These are phyloP conservation scores for Nycteola revayana DNA, from an alignment of 2,888 invertebrate genomes.

Conservation along the genomic window DNA sequence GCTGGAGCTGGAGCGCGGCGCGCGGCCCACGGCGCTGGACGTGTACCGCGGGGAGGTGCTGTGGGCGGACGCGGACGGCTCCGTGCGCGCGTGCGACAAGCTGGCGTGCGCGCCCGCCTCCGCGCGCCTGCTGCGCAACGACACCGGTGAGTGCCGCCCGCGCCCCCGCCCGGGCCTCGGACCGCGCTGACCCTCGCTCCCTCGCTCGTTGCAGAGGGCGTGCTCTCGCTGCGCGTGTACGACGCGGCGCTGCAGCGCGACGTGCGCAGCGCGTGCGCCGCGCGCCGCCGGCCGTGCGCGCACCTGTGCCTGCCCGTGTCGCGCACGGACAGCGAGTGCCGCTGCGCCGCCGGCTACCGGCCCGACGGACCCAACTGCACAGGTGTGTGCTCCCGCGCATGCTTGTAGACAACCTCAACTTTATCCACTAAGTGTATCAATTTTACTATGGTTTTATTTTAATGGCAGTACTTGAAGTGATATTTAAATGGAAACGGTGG, in stretches of 20 bases:
- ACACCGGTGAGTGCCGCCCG: constrained; percentile 82
- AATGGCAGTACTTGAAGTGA: too few species aligned
- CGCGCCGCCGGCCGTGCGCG: constrained; percentile 83
- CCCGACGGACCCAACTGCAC: constrained; percentile 37
- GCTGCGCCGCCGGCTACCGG: constrained; percentile 87
- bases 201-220: constrained; percentile 83
- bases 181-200: too few species aligned
- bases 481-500: too few species aligned
- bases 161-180: constrained; percentile 86
- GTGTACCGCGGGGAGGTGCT: constrained; percentile 84
- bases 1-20: constrained; percentile 52
- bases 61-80: constrained; percentile 85
- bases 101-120: constrained; percentile 60
- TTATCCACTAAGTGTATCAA: too few species aligned
- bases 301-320: constrained; percentile 89
- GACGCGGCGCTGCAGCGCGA: constrained; percentile 82
- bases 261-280: constrained; percentile 75
- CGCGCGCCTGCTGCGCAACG: constrained; percentile 72
- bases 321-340: constrained; percentile 81
- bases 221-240: constrained; percentile 86
- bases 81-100: constrained; percentile 84
- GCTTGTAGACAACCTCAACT: too few species aligned
- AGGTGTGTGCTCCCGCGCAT: constrained; percentile 22
- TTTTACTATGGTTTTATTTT: too few species aligned
- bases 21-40: constrained; percentile 84